Conservation (phyloP, 1,140 invertebrate genomes). For the Kradibia gibbosae region DNA sequence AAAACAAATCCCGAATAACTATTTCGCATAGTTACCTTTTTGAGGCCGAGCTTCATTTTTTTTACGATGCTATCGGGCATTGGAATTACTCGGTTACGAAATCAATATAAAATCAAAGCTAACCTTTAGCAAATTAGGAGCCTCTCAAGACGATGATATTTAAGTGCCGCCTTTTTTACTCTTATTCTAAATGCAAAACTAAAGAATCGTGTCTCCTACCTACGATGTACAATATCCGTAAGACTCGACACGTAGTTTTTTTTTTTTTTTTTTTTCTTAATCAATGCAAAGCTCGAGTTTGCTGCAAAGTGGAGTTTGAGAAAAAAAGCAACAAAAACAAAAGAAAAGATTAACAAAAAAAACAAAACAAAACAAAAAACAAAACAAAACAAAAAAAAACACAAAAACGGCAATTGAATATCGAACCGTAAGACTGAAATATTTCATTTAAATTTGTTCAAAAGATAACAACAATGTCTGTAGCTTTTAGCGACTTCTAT, state of each 20-base stretch:
- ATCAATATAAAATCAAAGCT: too few species aligned
- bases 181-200: neutral
- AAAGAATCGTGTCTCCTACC: neutral
- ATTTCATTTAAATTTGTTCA: conserved; percentile 26
- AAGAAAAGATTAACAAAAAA: neutral
- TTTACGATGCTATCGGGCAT: too few species aligned
- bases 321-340: too few species aligned
- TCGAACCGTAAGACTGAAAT: conserved; percentile 40
- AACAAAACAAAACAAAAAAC: neutral
- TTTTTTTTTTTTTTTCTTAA: too few species aligned
- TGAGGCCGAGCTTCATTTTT: too few species aligned
- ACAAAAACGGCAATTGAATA: conserved; percentile 9
- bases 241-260: neutral
- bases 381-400: neutral
- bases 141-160: conserved; percentile 1
- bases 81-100: too few species aligned
- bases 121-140: neutral
- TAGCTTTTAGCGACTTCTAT: conserved; percentile 20
- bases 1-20: too few species aligned
- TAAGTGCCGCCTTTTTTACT: neutral
- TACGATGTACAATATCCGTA: conserved; percentile 20
- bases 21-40: too few species aligned
- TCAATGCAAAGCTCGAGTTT: neutral
- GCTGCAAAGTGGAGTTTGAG: neutral
- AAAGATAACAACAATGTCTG: neutral